Evolutionary conservation across 2,797 vertebrate genomes (phyloP), one percentile per base, ranked within the genome.

Genomic region (Amphiprion clarkii): DNA sequence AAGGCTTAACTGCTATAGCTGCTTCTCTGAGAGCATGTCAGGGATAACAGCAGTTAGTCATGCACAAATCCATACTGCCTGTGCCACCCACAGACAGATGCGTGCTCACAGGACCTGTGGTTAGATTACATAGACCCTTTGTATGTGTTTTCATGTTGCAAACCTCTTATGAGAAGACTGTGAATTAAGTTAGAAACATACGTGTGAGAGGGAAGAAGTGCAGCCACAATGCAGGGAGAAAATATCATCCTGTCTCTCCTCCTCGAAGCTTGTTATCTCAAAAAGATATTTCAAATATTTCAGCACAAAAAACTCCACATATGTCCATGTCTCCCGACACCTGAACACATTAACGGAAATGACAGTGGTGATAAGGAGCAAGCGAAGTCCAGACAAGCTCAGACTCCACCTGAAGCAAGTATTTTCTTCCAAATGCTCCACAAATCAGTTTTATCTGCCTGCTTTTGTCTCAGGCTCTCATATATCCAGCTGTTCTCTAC

Each of bases 31-130:
- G 49, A 81, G 70, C 79, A 87, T 81, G 82, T 82, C 61, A 46
- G 57, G 75, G 82, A 89, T 88, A 85, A 83, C 56, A 44, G 71
- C 67, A 51, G 67, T 87, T 82, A 81, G 81, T 86, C 88, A 86
- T 82, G 75, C 76, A 82, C 67, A 81, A 83, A 88, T 74, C 74
- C 81, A 84, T 60, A 69, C 54, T 33, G 81, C 48, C 78, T 55
- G 54, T 68, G 80, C 77, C 73, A 87, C 69, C 62, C 82, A 71
- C 54, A 73, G 62, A 63, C 54, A 72, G 31, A 81, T 56, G 68
- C 8, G 6, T 27, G 31, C 67, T 64, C 52, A 71, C 2, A 76
- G 46, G 59, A 71, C 36, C 60, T 64, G 74, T 33, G 64, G 71
- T 85, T 54, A 27, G 48, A 0, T 17, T 3, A 36, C 51, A 57